Percentiles rank a stretch among this genome's conserved stretches.
Evolutionary conservation across 2,113 vertebrate genomes (phyloP).

Genomic region (Tympanuchus pallidicinctus): DNA sequence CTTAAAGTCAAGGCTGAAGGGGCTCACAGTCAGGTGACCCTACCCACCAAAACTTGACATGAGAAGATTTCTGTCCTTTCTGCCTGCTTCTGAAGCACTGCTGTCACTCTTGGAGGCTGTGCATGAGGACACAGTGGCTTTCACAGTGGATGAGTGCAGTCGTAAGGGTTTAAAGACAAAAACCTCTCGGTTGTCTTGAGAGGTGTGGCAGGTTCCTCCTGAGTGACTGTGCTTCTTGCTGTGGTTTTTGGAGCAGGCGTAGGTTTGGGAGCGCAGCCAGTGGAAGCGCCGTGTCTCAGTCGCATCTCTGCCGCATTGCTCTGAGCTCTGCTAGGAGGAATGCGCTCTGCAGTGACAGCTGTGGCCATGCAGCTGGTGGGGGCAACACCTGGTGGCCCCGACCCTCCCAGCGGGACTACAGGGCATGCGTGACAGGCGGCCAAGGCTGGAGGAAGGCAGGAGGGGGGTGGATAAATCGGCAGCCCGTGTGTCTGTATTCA

Average conservation of each 20-base stretch:
- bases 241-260: rapidly evolving
- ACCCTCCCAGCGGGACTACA: rapidly evolving
- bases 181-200: not conserved
- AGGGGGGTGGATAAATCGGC: not conserved
- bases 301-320: not conserved
- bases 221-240: too few relatives aligned
- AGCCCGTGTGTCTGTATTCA: not conserved
- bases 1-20: not conserved
- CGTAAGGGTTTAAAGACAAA: not conserved
- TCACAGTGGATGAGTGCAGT: rapidly evolving
- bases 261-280: not conserved
- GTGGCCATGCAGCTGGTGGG: not conserved
- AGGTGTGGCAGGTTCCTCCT: not conserved
- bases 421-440: not conserved
- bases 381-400: not conserved
- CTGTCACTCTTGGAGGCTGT: not conserved
- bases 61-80: not conserved
- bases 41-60: not conserved
- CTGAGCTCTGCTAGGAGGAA: not conserved
- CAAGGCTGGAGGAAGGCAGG: not conserved
- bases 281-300: rapidly evolving
- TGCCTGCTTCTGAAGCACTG: constrained; percentile 3
- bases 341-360: not conserved
- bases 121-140: not conserved
- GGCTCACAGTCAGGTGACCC: not conserved